Conservation (phyloP, 2,888 invertebrate genomes). For the Lysandra bellargus region DNA sequence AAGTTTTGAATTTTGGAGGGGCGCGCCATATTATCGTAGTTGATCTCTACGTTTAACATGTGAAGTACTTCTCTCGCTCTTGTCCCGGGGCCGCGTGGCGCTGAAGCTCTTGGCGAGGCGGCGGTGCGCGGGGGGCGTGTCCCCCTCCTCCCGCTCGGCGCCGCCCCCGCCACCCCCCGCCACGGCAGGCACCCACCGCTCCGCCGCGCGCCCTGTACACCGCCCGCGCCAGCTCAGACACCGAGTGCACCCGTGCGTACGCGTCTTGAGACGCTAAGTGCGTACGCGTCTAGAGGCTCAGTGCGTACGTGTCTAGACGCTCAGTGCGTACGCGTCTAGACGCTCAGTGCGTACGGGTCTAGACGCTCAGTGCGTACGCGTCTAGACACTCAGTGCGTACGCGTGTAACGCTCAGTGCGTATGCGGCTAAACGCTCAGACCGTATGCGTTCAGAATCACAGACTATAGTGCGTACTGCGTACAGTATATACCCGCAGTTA, state of each 20-base stretch:
- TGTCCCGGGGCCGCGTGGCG: constrained; percentile 79
- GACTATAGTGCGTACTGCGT: too few relatives aligned
- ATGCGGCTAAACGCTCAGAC: too few relatives aligned
- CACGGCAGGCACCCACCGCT: constrained; percentile 59
- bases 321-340: not conserved
- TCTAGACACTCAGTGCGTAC: too few relatives aligned
- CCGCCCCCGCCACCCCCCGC: constrained; percentile 56
- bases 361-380: too few relatives aligned
- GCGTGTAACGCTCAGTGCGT: too few relatives aligned
- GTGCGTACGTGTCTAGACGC: constrained; percentile 39
- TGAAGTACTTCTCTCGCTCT: constrained; percentile 61
- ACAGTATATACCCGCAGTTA: too few relatives aligned
- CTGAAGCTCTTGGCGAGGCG: constrained; percentile 96
- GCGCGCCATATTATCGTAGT: too few relatives aligned
- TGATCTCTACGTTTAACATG: not conserved
- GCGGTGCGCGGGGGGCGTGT: constrained; percentile 92
- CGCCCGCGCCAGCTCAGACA: constrained; percentile 64
- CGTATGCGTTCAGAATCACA: too few relatives aligned
- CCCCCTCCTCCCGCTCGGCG: constrained; percentile 80
- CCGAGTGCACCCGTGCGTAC: constrained; percentile 48
- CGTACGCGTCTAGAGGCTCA: constrained; percentile 38
- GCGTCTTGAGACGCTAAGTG: constrained; percentile 53
- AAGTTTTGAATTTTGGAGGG: too few relatives aligned
- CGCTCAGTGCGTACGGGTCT: not conserved
- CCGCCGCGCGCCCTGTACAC: constrained; percentile 52